Evolutionary conservation across 2,797 vertebrate genomes (phyloP), one percentile per base, ranked within the genome.

Genomic region (Falco peregrinus): DNA sequence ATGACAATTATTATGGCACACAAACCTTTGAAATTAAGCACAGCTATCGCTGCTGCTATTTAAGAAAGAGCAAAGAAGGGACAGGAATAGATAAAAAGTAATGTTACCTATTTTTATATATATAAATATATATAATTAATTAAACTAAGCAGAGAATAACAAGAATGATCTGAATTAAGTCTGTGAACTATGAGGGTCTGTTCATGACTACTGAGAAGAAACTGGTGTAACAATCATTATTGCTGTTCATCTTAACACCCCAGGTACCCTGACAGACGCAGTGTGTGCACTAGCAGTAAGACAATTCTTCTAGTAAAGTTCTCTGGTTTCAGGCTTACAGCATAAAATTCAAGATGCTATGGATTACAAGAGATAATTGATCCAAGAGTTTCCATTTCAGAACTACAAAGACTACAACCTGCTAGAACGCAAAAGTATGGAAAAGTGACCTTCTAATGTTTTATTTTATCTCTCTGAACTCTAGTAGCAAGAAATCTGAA

Each of bases 201-300:
- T 18, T 48, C 11, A 21, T 12, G 17, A 64, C 17, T 17, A 82
- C 13, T 22, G 16, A 51, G 9, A 61, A 87, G 47, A 82, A 93
- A 85, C 5, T 18, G 5, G 13, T 11, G 24, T 48, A 29, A 35
- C 48, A 79, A 60, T 18, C 0, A 1, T 26, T 91, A 53, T 3
- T 45, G 18, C 10, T 60, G 29, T 37, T 83, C 11, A 45, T 69
- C 39, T 70, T 22, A 73, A 67, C 79, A 35, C 11, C 7, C 29
- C 22, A 74, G 51, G 29, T 28, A 77, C 11, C 9, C 56, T 70
- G 18, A 61, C 0, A 59, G 14, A 60, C 89, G 20, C 20, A 45
- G 16, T 4, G 10, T 5, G 10, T 0, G 0, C 25, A 16, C 13
- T 26, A 33, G 13, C 18, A 87, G 35, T 22, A 65, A 82, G 37